phyloP scores from a whole-genome alignment of 1,140 invertebrate species.

The Thereuonema tuberculata region DNA sequence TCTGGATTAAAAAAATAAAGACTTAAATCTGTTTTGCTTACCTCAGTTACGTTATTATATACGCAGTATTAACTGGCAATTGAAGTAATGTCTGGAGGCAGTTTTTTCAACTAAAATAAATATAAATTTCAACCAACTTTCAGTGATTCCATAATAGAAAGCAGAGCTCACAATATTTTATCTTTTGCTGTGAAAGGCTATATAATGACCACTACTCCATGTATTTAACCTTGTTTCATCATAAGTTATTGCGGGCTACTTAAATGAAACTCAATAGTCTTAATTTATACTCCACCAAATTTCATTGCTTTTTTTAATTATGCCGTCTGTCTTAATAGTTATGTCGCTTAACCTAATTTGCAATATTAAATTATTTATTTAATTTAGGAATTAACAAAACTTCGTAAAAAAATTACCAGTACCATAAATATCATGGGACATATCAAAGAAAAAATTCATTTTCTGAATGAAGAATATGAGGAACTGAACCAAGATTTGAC shows the following conservation, averaged over 20 bases:
- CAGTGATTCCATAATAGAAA: too few relatives aligned
- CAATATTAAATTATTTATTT: background rate
- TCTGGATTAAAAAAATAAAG: too few relatives aligned
- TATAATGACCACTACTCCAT: background rate
- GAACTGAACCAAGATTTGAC: background rate
- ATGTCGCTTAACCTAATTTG: background rate
- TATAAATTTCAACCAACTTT: too few relatives aligned
- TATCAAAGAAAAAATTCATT: conserved; percentile 6
- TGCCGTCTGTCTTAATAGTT: background rate
- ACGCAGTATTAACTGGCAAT: too few relatives aligned
- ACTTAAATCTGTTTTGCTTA: too few relatives aligned
- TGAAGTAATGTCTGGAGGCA: too few relatives aligned
- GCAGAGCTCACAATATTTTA: too few relatives aligned
- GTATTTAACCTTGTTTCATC: background rate
- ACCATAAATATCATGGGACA: background rate
- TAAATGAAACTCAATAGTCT: background rate
- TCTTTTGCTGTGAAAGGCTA: too few relatives aligned
- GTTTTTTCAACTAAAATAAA: too few relatives aligned
- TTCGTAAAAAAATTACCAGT: background rate
- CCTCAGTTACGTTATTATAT: too few relatives aligned
- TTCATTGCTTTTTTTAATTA: background rate
- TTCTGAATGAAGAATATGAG: background rate
- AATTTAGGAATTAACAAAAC: conserved; percentile 7
- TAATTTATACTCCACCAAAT: background rate
- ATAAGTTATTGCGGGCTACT: too few relatives aligned